phyloP scores from a whole-genome alignment of 2,888 invertebrate species.

The Tetramorium bicarinatum region DNA sequence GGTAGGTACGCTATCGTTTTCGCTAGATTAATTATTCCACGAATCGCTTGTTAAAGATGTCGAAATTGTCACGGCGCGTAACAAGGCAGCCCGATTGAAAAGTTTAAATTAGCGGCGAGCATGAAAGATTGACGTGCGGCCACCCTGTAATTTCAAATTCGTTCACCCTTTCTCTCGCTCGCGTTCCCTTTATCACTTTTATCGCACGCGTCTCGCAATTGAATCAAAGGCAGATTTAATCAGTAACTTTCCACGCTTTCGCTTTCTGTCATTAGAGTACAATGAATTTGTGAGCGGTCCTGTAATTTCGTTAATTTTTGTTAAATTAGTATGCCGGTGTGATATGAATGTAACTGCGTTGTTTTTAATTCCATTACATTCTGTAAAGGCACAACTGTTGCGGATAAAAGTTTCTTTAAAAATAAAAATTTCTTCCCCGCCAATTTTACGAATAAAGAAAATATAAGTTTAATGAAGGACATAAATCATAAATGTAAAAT shows the following conservation, averaged over 20 bases:
- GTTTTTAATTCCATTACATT: slow-evolving; percentile 29
- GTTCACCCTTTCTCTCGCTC: slow-evolving; percentile 39
- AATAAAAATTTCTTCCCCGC: not conserved
- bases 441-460: not conserved
- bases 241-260: slow-evolving; percentile 35
- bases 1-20: slow-evolving; percentile 4
- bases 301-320: slow-evolving; percentile 54
- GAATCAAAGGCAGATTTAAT: slow-evolving; percentile 50
- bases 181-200: slow-evolving; percentile 46
- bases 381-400: slow-evolving; percentile 2
- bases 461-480: not conserved
- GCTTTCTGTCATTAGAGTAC: slow-evolving; percentile 34
- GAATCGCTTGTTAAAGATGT: slow-evolving; percentile 52
- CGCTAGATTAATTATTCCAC: slow-evolving; percentile 47
- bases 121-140: slow-evolving; percentile 58
- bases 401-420: not conserved
- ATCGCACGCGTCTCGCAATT: slow-evolving; percentile 43
- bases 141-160: slow-evolving; percentile 57
- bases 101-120: slow-evolving; percentile 65
- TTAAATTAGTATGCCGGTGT: slow-evolving; percentile 22
- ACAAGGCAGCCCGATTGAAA: slow-evolving; percentile 56
- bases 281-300: slow-evolving; percentile 42
- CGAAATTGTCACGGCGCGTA: slow-evolving; percentile 40
- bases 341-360: slow-evolving; percentile 33
- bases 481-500: not conserved